A percentile compares a stretch with the other conserved stretches of the same genome.
Conservation (phyloP, 2,797 vertebrate species). For the Sciaenops ocellatus region DNA sequence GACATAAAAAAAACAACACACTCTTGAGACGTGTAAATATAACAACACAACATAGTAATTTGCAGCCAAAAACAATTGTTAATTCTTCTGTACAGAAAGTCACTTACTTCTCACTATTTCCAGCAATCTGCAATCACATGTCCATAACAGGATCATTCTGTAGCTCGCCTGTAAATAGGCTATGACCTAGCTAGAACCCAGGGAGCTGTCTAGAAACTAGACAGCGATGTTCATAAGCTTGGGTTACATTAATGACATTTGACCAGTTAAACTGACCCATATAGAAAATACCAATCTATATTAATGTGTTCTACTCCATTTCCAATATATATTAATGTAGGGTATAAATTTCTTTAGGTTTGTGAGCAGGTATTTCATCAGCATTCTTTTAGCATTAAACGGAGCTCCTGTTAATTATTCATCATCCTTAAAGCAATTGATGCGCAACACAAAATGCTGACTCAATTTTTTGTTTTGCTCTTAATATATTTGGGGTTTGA, state of each 20-base stretch:
- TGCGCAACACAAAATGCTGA: constrained; percentile 62
- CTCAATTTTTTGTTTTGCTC: constrained; percentile 44
- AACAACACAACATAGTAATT: neutral
- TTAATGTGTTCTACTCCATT: constrained; percentile 81
- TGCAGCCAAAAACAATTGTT: neutral
- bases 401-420: constrained; percentile 79
- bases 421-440: constrained; percentile 73
- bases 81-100: neutral
- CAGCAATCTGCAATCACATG: constrained; percentile 6
- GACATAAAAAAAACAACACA: no score
- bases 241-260: constrained; percentile 67
- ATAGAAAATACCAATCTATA: constrained; percentile 81
- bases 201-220: constrained; percentile 35
- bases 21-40: no score
- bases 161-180: constrained; percentile 27
- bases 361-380: constrained; percentile 72
- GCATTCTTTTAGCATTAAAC: constrained; percentile 73
- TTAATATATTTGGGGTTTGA: constrained; percentile 34
- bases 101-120: constrained; percentile 1
- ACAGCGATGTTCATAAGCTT: constrained; percentile 59
- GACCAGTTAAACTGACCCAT: constrained; percentile 76
- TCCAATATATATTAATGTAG: constrained; percentile 86
- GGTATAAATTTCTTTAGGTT: constrained; percentile 75
- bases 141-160: constrained; percentile 5
- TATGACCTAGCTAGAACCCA: constrained; percentile 26